phyloP scores from a whole-genome alignment of 1,140 invertebrate species.

The Hetaerina americana region DNA sequence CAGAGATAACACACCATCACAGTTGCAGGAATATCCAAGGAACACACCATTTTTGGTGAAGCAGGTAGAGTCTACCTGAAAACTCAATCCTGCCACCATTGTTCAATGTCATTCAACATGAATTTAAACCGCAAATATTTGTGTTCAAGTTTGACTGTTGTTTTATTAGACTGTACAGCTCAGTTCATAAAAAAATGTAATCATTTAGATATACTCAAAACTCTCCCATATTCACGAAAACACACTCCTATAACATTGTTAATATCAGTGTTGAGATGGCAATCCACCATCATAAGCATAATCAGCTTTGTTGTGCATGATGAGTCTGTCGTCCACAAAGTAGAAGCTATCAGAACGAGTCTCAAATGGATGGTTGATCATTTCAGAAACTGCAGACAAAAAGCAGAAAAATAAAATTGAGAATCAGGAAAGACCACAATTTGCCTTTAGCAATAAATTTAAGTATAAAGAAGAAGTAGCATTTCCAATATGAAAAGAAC shows the following conservation, averaged over 20 bases:
- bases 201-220: background rate
- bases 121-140: background rate
- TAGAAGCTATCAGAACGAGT: conserved; percentile 98
- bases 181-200: background rate
- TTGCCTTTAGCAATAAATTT: conserved; percentile 1
- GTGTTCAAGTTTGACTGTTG: background rate
- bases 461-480: conserved; percentile 1
- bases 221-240: background rate
- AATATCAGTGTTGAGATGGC: conserved; percentile 2
- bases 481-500: background rate
- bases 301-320: conserved; percentile 99
- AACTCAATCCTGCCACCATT: background rate
- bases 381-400: conserved; percentile 73
- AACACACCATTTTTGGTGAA: background rate
- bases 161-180: background rate
- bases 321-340: conserved; percentile 90
- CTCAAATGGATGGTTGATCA: conserved; percentile 92
- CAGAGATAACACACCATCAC: background rate
- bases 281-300: conserved; percentile 78
- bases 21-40: background rate
- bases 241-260: background rate
- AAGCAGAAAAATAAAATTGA: conserved; percentile 10
- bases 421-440: background rate
- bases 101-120: background rate
- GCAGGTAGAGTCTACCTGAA: too few species aligned